Evolutionary conservation across 1,140 invertebrate species (phyloP), one percentile per base, ranked within the genome.

Genomic region (Kradibia gibbosae): DNA sequence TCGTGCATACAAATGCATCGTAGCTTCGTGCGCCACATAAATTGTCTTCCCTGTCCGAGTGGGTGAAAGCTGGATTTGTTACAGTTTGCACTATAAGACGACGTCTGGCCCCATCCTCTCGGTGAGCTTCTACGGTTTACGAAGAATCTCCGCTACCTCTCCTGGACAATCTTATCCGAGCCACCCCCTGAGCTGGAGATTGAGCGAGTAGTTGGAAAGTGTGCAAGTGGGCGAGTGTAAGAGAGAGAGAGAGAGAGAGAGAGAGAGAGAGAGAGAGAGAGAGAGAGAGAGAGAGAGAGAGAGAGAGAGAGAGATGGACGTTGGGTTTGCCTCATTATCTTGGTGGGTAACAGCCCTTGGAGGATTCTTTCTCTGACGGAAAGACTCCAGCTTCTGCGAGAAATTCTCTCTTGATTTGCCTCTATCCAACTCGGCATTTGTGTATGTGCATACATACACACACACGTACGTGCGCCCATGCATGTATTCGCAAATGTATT

Each of bases 21-120:
- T 22, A 31, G 31, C 57, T 39, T 72, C 55, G 88, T 86, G 88
- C 89, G 89, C 89, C 88, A 91, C 89, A 91, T 91, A 91, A 91
- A 91, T 91, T 91, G 89, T 91, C 90, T 67, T 87, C 85, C 84
- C 87, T 90, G 89, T 91, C 90, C 31, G 57, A 45, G 85, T 85
- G 86, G 86, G 89, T 91, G 90, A 91, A 91, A 91, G 90, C 89
- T 91, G 90, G 89, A 91, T 91, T 91, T 91, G 90, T 91, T 90
- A 90, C 88, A 91, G 89, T 91, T 91, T 90, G 88, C 90, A 90
- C 90, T 90, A 86, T 83, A 84, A 82, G 85, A 74, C 85, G 85
- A 88, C 85, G 85, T 89, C 87, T 48, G 65, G 77, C 50, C 55
- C 83, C 81, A 74, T 77, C 28, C 50, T 70, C 65, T 13, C 45